A percentile compares a stretch with the other conserved stretches of the same genome.
These are phyloP conservation scores for Lagodon rhomboides DNA, from an alignment of 2,797 vertebrate species.

Conservation along the genomic window DNA sequence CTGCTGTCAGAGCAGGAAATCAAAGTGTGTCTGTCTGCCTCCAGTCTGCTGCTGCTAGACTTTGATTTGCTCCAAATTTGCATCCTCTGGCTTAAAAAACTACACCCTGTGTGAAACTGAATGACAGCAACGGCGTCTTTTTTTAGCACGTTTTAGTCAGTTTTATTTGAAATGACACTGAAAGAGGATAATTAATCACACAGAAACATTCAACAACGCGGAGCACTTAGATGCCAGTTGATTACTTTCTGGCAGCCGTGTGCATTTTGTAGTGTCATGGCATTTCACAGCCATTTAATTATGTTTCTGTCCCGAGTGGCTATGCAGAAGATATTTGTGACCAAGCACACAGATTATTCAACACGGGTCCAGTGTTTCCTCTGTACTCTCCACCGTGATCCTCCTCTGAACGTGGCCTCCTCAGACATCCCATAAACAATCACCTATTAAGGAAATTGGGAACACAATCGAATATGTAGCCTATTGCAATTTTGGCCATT, in stretches of 20 bases:
- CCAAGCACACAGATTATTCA: constrained; percentile 7
- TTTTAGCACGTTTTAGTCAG: constrained; percentile 9
- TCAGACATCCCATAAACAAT: constrained; percentile 31
- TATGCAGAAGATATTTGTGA: constrained; percentile 12
- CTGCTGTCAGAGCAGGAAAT: constrained; percentile 43
- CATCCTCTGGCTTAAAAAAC: constrained; percentile 3
- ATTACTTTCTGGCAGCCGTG: constrained; percentile 19
- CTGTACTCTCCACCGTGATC: not conserved
- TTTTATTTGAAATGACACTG: constrained; percentile 7
- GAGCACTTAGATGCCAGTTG: not conserved
- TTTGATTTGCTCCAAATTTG: constrained; percentile 30
- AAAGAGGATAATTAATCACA: constrained; percentile 10
- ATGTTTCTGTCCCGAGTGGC: not conserved
- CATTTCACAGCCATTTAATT: constrained; percentile 16
- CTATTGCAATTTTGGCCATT: constrained; percentile 57
- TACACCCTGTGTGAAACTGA: not conserved
- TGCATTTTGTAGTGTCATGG: constrained; percentile 1
- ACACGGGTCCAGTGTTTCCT: constrained; percentile 1
- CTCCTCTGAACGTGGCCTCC: constrained; percentile 14
- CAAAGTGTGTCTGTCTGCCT: constrained; percentile 51
- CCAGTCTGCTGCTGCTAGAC: constrained; percentile 38
- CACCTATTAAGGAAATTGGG: constrained; percentile 35
- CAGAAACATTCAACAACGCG: constrained; percentile 14
- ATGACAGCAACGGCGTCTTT: not conserved
- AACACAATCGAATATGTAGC: constrained; percentile 43